Evolutionary conservation across 2,113 vertebrate species (phyloP).

Genomic region (Pluvialis apricaria): DNA sequence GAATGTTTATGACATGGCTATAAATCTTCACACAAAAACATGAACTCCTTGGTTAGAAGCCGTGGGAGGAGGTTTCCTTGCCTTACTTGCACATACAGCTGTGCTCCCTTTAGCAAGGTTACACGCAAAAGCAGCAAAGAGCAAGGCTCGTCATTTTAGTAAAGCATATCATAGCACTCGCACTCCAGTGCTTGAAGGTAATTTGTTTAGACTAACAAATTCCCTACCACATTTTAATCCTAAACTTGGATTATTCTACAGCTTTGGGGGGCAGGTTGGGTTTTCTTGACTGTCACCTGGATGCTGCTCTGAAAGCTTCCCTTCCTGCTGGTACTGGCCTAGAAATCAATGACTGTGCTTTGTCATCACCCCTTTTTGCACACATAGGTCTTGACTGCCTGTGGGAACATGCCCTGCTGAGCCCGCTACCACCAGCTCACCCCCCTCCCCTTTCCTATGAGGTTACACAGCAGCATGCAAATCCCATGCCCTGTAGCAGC

Average conservation of each 20-base stretch:
- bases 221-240: neutral
- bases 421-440: neutral
- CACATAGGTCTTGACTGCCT: neutral
- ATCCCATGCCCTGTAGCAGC: neutral
- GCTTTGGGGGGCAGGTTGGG: neutral
- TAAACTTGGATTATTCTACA: neutral
- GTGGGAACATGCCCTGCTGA: neutral
- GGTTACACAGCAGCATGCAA: neutral
- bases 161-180: neutral
- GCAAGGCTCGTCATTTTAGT: neutral
- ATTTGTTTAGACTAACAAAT: neutral
- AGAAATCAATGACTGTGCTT: neutral
- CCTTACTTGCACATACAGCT: neutral
- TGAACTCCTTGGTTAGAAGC: neutral
- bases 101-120: neutral
- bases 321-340: neutral
- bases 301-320: neutral
- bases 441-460: neutral
- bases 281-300: neutral
- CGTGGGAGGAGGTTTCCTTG: rapidly evolving
- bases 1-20: neutral
- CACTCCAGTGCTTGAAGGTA: neutral
- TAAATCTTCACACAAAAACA: neutral
- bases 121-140: neutral
- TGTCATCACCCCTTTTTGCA: neutral